A percentile compares a stretch with the other conserved stretches of the same genome.
These are phyloP conservation scores for Leptopilina drosophilae DNA, from an alignment of 2,888 invertebrate species.

Conservation along the genomic window DNA sequence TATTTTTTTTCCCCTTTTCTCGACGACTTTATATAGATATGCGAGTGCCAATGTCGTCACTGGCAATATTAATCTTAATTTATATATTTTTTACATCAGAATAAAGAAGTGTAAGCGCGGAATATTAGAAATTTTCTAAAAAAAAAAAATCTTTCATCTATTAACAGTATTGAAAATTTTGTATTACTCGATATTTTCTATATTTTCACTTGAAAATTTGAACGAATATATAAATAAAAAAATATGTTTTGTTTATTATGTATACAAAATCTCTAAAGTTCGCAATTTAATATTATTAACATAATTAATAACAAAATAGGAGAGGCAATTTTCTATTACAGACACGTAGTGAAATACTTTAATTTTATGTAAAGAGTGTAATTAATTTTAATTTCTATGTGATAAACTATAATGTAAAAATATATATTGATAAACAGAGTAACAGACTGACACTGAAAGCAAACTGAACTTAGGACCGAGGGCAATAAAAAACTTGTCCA, in stretches of 20 bases:
- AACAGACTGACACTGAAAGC: slow-evolving; percentile 11
- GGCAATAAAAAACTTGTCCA: no score
- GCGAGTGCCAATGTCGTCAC: neutral
- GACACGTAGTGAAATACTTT: neutral
- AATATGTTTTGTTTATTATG: no score
- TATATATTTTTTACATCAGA: neutral
- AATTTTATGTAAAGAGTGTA: neutral
- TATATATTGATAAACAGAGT: neutral
- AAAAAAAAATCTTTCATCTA: neutral
- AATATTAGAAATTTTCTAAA: no score
- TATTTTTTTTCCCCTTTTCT: neutral
- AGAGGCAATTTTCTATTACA: neutral
- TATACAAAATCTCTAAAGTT: neutral
- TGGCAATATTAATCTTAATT: slow-evolving; percentile 6
- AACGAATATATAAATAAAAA: no score
- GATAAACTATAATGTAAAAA: neutral
- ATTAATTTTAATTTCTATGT: neutral
- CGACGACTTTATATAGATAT: slow-evolving; percentile 9
- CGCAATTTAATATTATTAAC: neutral
- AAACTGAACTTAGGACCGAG: neutral
- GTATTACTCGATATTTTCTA: no score
- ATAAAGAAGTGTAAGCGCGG: neutral
- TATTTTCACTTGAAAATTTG: no score
- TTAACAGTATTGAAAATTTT: no score
- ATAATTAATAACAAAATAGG: neutral